A percentile compares a stretch with the other conserved stretches of the same genome.
phyloP scores from a whole-genome alignment of 2,888 invertebrate species.

The Drosophila emarginata region DNA sequence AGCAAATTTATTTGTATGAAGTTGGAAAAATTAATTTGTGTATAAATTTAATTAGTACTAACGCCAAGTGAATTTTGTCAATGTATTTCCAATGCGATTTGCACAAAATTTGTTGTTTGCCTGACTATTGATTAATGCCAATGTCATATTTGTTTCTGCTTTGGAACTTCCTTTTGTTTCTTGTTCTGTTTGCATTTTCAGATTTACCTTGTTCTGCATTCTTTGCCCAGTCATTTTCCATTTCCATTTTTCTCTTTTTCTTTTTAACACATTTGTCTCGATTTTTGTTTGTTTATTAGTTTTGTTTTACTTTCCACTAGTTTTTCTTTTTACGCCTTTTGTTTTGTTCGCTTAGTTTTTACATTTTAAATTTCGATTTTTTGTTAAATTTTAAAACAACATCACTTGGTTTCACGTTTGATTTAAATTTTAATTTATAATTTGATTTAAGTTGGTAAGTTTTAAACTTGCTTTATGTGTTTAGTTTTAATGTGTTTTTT shows the following conservation, averaged over 20 bases:
- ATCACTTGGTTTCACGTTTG: slow-evolving; percentile 81
- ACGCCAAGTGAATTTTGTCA: background rate
- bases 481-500: slow-evolving; percentile 25
- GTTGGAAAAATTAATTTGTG: background rate
- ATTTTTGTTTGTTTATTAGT: slow-evolving; percentile 54
- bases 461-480: slow-evolving; percentile 56
- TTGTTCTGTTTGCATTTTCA: slow-evolving; percentile 39
- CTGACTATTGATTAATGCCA: background rate
- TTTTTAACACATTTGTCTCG: slow-evolving; percentile 68
- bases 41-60: background rate
- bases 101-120: background rate
- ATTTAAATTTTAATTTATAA: slow-evolving; percentile 63
- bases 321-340: slow-evolving; percentile 19
- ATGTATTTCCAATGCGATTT: slow-evolving; percentile 31
- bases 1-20: background rate
- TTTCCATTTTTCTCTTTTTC: slow-evolving; percentile 31
- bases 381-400: slow-evolving; percentile 67
- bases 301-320: slow-evolving; percentile 12
- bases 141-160: background rate
- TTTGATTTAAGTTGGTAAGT: slow-evolving; percentile 16
- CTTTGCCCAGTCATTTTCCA: slow-evolving; percentile 19
- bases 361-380: slow-evolving; percentile 43
- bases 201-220: slow-evolving; percentile 62
- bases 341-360: slow-evolving; percentile 36
- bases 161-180: background rate